Evolutionary conservation across 2,888 invertebrate species (phyloP).

Genomic region (Horisme vitalbata): DNA sequence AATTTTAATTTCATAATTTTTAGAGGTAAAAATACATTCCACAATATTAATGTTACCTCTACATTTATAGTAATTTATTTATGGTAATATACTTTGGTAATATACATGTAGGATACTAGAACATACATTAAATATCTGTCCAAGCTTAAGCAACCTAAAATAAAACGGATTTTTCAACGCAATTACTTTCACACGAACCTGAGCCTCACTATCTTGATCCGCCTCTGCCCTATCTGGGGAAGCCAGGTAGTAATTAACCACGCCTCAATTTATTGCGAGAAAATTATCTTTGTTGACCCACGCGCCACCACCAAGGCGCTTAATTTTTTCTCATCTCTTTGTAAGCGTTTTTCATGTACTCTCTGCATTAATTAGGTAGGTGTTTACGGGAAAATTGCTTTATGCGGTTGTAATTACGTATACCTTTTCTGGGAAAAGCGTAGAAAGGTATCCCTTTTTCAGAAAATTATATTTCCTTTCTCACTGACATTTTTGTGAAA

Average conservation of each 20-base stretch:
- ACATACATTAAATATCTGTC: no score
- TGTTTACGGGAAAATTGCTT: slow-evolving; percentile 31
- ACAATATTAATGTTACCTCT: no score
- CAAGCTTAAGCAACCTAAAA: neutral
- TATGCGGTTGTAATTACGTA: slow-evolving; percentile 17
- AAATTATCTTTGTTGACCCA: slow-evolving; percentile 76
- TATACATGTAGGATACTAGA: no score
- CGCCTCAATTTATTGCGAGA: slow-evolving; percentile 65
- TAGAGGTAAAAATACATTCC: neutral
- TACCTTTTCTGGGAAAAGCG: neutral
- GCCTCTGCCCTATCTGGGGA: slow-evolving; percentile 48
- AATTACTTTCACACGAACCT: neutral
- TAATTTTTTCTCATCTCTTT: slow-evolving; percentile 52
- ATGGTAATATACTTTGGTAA: no score
- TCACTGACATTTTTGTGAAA: neutral
- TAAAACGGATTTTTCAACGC: neutral
- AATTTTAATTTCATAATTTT: neutral
- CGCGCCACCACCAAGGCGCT: slow-evolving; percentile 56
- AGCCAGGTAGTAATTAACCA: slow-evolving; percentile 65
- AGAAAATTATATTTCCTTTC: neutral
- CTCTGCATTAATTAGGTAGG: slow-evolving; percentile 46
- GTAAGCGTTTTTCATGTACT: slow-evolving; percentile 51
- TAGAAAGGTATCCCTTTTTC: neutral
- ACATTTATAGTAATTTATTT: no score
- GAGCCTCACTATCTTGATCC: slow-evolving; percentile 15